Conservation (phyloP, 2,113 vertebrate species). For the Ginglymostoma cirratum region DNA sequence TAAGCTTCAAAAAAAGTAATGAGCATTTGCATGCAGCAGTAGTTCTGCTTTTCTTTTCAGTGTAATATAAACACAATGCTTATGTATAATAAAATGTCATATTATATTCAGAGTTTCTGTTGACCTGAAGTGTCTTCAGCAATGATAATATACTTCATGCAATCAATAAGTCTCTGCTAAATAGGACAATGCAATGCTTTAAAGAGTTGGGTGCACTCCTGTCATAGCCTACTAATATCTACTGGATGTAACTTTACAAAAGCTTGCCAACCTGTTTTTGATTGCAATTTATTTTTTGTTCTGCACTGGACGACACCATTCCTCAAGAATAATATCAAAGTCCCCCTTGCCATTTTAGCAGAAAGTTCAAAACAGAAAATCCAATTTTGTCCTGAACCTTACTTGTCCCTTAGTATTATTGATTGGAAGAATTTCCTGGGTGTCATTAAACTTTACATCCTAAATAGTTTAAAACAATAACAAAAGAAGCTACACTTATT, state of each 20-base stretch:
- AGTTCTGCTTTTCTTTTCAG: slow-evolving; percentile 33
- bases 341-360: not conserved
- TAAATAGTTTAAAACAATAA: not conserved
- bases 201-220: not conserved
- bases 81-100: slow-evolving; percentile 23
- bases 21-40: slow-evolving; percentile 34
- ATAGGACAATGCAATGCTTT: no score
- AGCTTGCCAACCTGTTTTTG: not conserved
- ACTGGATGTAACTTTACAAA: not conserved
- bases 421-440: not conserved
- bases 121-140: not conserved
- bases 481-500: not conserved
- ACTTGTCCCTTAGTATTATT: not conserved
- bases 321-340: not conserved
- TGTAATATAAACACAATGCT: slow-evolving; percentile 12
- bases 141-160: no score
- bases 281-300: not conserved
- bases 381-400: not conserved
- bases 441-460: not conserved
- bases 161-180: not conserved
- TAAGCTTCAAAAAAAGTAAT: slow-evolving; percentile 44
- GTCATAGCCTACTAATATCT: not conserved
- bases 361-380: not conserved
- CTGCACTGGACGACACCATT: not conserved
- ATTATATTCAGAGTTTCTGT: not conserved